Base-by-base conservation (phyloP, 2,888 invertebrate species). In the Megamerina dolium region DNA sequence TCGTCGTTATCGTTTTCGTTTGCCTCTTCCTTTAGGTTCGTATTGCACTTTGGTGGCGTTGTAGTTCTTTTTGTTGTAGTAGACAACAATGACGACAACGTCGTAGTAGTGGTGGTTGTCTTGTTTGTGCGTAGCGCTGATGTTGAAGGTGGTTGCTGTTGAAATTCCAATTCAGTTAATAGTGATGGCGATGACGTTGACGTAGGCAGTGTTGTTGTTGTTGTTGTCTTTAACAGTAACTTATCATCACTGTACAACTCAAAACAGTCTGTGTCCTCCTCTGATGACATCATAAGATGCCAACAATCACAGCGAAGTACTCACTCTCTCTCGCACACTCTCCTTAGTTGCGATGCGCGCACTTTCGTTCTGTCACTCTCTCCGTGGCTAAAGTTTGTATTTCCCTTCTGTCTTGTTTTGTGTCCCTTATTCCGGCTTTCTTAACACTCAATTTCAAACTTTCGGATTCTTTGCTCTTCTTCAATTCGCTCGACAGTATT, bases 251-350 rank as follows among this genome's bases (percentile, higher is more conserved):
- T 85, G 81, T 85, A 88, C 86, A 88, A 87, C 81, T 87, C 87
- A 82, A 86, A 87, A 81, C 82, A 83, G 79, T 85, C 87, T 81
- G 86, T 85, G 85, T 89, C 88, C 87, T 89, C 89, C 85, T 88
- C 89, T 85, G 88, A 88, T 89, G 88, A 89, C 89, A 89, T 89
- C 87, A 88, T 87, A 82, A 79, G 87, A 85, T 65, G 68, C 81
- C 82, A 79, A 81, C 77, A 76, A 61, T 64, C 57, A 57, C 52
- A 58, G 58, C 55, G 52, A 53, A 55, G 49, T 54, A 55, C 48
- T 47, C 44, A 30, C 48, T 43, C 46, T 42, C 46, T n/a, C n/a
- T n/a, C n/a, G n/a, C n/a, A 13, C 34, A 19, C 36, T 31, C 33
- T 37, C 31, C 21, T 44, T 42, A 30, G 40, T 38, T 39, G 23